Evolutionary conservation across 2,888 invertebrate species (phyloP), one percentile per base, ranked within the genome.

Genomic region (Petrolisthes cinctipes): DNA sequence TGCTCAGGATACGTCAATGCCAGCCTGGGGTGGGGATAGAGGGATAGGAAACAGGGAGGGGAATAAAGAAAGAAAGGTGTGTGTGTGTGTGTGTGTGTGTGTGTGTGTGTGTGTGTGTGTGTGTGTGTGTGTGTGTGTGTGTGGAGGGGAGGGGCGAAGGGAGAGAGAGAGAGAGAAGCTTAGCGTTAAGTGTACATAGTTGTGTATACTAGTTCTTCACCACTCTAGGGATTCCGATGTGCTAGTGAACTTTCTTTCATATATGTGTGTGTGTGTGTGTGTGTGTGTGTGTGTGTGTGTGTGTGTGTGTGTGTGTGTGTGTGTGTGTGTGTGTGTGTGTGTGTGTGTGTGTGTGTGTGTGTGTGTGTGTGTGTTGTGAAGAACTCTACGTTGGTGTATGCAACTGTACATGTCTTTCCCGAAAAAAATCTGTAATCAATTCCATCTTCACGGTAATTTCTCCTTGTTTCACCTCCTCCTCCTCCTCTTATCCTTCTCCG

Each of bases 281-380:
- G 80, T 80, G 57, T 57, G 79, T 79, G 79, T 79, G 79, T 79
- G 79, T 79, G 54, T 56, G 56, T 79, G 54, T 79, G 54, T 53
- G 56, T 11, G 2, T 11, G 17, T 71, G 5, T 71, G 71, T 71
- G 71, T 71, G 71, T 71, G 71, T 71, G 71, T 71, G 71, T 71
- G 71, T 71, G 71, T 71, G 71, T 71, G 71, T 71, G 71, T 71
- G 71, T 71, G 71, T 71, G 71, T 71, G 71, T 71, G 5, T 71
- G 71, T 71, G 71, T 71, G 71, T 71, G 71, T 71, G 71, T 79
- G 79, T 79, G 79, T 79, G 79, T 79, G 80, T 80, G 80, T 54
- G 80, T 80, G 80, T 80, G 80, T 80, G 80, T 54, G 14, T 17
- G 56, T 17, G 56, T 54, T 5, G n/a, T n/a, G n/a, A n/a, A n/a